Percentiles rank a stretch among this genome's conserved stretches.
phyloP scores from a whole-genome alignment of 30 jellyfish, hydroid and myxozoan genomes.

The Hydractinia symbiolongicarpus region DNA sequence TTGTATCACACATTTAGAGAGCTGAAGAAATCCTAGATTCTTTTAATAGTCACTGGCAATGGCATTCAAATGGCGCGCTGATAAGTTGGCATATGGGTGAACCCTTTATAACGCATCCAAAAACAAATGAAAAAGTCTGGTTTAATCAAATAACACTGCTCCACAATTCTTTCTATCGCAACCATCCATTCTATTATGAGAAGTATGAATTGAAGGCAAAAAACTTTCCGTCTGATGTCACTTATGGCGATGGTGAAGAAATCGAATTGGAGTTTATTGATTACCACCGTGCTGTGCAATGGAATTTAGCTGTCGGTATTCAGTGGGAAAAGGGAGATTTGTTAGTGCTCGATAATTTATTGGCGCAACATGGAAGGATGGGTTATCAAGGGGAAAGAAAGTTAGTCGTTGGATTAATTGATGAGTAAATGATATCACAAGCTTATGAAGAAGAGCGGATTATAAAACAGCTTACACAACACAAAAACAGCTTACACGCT shows the following conservation, averaged over 20 bases:
- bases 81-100: conserved; percentile 13
- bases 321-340: conserved; percentile 73
- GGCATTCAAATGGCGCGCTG: neutral
- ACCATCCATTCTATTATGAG: conserved; percentile 52
- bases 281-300: conserved; percentile 60
- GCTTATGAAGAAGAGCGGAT: too few species aligned
- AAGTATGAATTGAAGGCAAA: conserved; percentile 32
- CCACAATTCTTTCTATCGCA: conserved; percentile 55
- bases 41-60: neutral
- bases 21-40: conserved; percentile 4
- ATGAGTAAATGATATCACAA: too few species aligned
- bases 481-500: too few species aligned
- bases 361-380: conserved; percentile 68
- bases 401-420: conserved; percentile 39
- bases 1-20: neutral
- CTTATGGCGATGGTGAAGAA: conserved; percentile 91
- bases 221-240: conserved; percentile 52
- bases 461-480: too few species aligned
- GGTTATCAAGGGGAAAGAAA: conserved; percentile 64
- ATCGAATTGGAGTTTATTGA: conserved; percentile 62
- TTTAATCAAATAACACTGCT: conserved; percentile 67
- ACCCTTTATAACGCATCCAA: conserved; percentile 51
- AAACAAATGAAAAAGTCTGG: conserved; percentile 68
- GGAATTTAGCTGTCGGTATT: conserved; percentile 73
- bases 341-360: conserved; percentile 58